Evolutionary conservation across 2,888 invertebrate species (phyloP).

Genomic region (Sinopyrophorus schimmeli): DNA sequence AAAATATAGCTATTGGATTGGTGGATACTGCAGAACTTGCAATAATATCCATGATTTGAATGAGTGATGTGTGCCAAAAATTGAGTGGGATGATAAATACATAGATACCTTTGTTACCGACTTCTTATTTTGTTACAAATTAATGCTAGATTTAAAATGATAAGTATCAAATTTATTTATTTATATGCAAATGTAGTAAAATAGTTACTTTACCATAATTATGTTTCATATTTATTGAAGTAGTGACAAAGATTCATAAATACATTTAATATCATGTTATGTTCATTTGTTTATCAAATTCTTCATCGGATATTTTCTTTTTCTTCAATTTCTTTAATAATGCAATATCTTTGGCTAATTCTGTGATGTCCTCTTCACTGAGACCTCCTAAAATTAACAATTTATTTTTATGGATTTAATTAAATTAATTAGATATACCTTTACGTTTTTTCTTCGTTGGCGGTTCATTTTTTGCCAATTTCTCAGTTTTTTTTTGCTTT

Average conservation of each 20-base stretch:
- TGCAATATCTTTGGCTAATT: constrained; percentile 78
- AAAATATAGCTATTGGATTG: constrained; percentile 42
- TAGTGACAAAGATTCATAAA: no score
- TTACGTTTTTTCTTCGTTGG: constrained; percentile 55
- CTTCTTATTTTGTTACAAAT: no score
- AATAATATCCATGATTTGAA: constrained; percentile 17
- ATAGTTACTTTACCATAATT: no score
- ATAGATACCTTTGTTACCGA: no score
- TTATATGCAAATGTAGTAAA: no score
- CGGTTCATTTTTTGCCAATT: constrained; percentile 53
- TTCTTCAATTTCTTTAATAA: constrained; percentile 85
- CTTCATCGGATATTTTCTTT: constrained; percentile 73
- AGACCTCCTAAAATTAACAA: constrained; percentile 51
- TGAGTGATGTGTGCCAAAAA: no score
- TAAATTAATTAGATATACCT: constrained; percentile 37
- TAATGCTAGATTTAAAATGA: no score
- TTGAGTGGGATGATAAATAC: no score
- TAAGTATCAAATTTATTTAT: no score
- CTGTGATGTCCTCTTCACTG: constrained; percentile 73
- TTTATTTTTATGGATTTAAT: background rate
- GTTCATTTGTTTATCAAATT: constrained; percentile 66
- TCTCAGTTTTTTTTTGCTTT: constrained; percentile 62
- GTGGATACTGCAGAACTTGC: constrained; percentile 4
- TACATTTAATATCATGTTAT: constrained; percentile 8
- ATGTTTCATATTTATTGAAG: no score